Evolutionary conservation across 2,888 invertebrate genomes (phyloP), one percentile per base, ranked within the genome.

Genomic region (Achlya flavicornis): DNA sequence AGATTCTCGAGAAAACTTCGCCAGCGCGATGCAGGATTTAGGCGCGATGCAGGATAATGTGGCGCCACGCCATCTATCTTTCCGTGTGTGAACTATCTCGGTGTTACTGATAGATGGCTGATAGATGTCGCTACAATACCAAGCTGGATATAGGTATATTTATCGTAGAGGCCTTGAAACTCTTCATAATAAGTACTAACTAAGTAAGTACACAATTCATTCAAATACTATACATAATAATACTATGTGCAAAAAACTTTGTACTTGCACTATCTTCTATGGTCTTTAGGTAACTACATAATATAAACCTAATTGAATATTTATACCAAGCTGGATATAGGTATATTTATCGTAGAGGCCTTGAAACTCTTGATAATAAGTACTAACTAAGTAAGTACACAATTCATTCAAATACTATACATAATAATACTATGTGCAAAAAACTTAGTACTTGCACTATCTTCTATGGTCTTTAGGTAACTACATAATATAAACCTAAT

Each of bases 361-460:
- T 86, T 84, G 78, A 80, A 73, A 76, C 70, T 74, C 61, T 69
- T 77, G 83, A 82, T 84, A 84, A 85, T 69, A n/a, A n/a, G n/a
- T n/a, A n/a, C n/a, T n/a, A n/a, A n/a, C n/a, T n/a, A n/a, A 3
- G 43, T n/a, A n/a, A n/a, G n/a, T n/a, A n/a, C n/a, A n/a, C n/a
- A n/a, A n/a, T n/a, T n/a, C n/a, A n/a, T n/a, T n/a, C n/a, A n/a
- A n/a, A n/a, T n/a, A n/a, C n/a, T n/a, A n/a, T n/a, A n/a, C n/a
- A n/a, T n/a, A n/a, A n/a, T n/a, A n/a, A n/a, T n/a, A n/a, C n/a
- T n/a, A n/a, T n/a, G n/a, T n/a, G n/a, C n/a, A n/a, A n/a, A n/a
- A n/a, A n/a, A n/a, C n/a, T n/a, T n/a, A n/a, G n/a, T n/a, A n/a
- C n/a, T n/a, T n/a, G n/a, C n/a, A n/a, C n/a, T n/a, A n/a, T n/a